These are phyloP conservation scores for Kryptopterus vitreolus DNA, from an alignment of 2,797 vertebrate species.

Conservation along the genomic window DNA sequence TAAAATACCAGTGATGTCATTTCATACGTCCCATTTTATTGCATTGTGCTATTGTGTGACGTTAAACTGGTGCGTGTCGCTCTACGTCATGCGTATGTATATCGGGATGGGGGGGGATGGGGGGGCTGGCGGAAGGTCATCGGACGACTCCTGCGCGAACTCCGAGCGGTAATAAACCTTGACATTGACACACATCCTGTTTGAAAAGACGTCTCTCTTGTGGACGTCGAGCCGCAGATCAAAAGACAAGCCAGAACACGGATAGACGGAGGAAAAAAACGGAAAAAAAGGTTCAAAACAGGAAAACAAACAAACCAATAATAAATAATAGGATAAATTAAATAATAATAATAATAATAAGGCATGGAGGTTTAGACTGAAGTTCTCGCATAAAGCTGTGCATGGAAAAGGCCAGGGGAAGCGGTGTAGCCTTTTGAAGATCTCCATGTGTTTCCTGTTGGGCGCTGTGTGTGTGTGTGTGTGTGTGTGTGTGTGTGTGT, in stretches of 20 bases:
- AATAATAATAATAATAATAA: conserved; percentile 14
- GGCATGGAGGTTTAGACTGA: not conserved
- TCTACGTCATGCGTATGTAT: too few relatives aligned
- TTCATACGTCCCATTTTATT: too few relatives aligned
- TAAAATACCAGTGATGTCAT: too few relatives aligned
- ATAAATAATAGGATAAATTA: not conserved
- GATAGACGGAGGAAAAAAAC: not conserved
- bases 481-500: conserved; percentile 24
- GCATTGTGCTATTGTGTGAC: too few relatives aligned
- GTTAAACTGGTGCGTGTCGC: too few relatives aligned
- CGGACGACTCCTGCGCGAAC: not conserved
- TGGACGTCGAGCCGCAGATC: conserved; percentile 22
- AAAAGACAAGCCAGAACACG: conserved; percentile 4
- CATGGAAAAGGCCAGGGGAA: conserved; percentile 38
- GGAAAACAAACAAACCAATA: too few relatives aligned
- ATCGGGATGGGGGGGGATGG: too few relatives aligned
- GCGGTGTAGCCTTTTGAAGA: conserved; percentile 38
- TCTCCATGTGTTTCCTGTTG: conserved; percentile 48
- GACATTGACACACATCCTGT: conserved; percentile 12
- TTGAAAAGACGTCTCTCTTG: conserved; percentile 30
- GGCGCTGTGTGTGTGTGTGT: conserved; percentile 15
- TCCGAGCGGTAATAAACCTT: conserved; percentile 20
- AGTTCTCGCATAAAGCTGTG: conserved; percentile 5
- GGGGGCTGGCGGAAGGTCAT: too few relatives aligned
- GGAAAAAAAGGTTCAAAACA: too few relatives aligned